Evolutionary conservation across 2,797 vertebrate genomes (phyloP).

Genomic region (Pseudochirops cupreus): DNA sequence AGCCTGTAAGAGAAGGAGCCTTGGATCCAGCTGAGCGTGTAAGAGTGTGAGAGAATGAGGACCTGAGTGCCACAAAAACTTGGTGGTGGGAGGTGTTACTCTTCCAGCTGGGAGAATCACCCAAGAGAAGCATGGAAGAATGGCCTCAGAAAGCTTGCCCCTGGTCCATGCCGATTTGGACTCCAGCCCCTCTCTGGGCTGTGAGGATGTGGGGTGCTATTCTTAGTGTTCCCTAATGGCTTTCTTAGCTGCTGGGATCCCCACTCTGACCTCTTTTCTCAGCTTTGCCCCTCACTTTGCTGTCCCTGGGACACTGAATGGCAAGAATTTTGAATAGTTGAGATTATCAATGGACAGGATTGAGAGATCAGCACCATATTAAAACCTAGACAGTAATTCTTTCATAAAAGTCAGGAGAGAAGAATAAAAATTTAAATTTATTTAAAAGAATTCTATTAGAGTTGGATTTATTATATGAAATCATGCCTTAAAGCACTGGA

Average conservation of each 20-base stretch:
- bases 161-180: neutral
- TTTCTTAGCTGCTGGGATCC: neutral
- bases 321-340: neutral
- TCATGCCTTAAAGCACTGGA: conserved; percentile 13
- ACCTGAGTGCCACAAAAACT: neutral
- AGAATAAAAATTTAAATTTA: conserved; percentile 7
- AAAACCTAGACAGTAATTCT: neutral
- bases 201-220: neutral
- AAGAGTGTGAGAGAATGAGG: neutral
- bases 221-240: neutral
- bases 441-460: conserved; percentile 13
- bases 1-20: neutral
- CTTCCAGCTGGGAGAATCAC: neutral
- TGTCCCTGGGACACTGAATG: neutral
- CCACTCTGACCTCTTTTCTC: neutral
- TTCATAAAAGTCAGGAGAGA: conserved; percentile 1
- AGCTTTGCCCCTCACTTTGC: neutral
- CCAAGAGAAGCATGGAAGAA: neutral
- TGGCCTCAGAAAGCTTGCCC: neutral
- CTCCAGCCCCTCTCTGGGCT: neutral
- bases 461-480: conserved; percentile 3
- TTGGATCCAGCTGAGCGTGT: neutral
- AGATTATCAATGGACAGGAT: neutral
- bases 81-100: neutral
- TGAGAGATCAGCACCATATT: neutral